These are phyloP conservation scores for Craseonycteris thonglongyai DNA, from an alignment of 2,113 vertebrate species.

Conservation along the genomic window DNA sequence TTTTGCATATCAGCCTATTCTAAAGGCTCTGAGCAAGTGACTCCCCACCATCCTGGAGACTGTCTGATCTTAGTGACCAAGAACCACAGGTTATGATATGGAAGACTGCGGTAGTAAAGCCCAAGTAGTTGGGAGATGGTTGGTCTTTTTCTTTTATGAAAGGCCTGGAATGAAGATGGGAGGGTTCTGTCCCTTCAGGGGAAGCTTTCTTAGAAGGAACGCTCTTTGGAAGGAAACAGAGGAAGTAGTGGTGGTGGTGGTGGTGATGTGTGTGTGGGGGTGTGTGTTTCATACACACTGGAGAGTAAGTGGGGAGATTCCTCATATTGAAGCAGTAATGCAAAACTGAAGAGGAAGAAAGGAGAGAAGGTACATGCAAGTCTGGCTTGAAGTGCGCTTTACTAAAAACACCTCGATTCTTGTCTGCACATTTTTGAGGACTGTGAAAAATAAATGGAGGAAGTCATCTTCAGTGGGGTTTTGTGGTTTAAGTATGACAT, in stretches of 20 bases:
- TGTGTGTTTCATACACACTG: not conserved
- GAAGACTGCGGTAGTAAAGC: not conserved
- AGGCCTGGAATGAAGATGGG: not conserved
- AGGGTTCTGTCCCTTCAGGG: not conserved
- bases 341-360: not conserved
- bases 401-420: slow-evolving; percentile 33
- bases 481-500: slow-evolving; percentile 63
- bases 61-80: not conserved
- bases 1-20: not conserved
- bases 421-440: slow-evolving; percentile 11
- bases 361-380: not conserved
- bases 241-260: no score
- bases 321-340: not conserved
- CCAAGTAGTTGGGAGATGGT: not conserved
- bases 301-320: not conserved
- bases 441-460: slow-evolving; percentile 31
- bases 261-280: no score
- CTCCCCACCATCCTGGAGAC: not conserved
- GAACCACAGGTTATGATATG: not conserved
- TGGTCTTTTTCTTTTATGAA: not conserved
- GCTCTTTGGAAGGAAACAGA: not conserved
- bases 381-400: not conserved
- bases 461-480: slow-evolving; percentile 44
- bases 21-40: not conserved
- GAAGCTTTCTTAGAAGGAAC: not conserved